Conservation (phyloP, 2,888 invertebrate genomes). For the Bellardia bayeri region DNA sequence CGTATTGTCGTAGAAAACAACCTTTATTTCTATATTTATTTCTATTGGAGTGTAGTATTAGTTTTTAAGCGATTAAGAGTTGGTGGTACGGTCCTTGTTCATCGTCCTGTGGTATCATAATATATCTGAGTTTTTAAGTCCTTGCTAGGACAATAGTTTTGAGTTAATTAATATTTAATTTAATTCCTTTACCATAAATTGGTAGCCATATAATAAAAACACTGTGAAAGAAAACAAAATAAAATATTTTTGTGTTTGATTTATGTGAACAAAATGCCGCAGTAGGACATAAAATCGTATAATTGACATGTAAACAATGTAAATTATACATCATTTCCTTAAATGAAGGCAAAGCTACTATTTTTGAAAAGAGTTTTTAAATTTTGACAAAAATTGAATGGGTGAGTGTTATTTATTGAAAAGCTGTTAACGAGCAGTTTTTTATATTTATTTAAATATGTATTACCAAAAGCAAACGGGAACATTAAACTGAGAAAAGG, state of each 20-base stretch:
- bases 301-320: constrained; percentile 68
- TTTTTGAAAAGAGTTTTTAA: constrained; percentile 4
- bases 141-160: too few species aligned
- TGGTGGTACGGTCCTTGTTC: too few species aligned
- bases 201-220: too few species aligned
- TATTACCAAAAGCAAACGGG: constrained; percentile 17
- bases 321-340: constrained; percentile 61
- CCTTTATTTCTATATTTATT: too few species aligned
- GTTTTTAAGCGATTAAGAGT: too few species aligned
- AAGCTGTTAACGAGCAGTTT: constrained; percentile 67
- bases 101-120: too few species aligned
- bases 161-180: too few species aligned
- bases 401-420: constrained; percentile 54
- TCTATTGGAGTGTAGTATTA: too few species aligned
- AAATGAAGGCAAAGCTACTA: constrained; percentile 31
- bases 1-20: too few species aligned
- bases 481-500: constrained; percentile 42
- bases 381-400: constrained; percentile 43
- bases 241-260: background rate
- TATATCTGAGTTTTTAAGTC: too few species aligned
- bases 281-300: constrained; percentile 30
- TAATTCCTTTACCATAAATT: too few species aligned
- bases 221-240: too few species aligned
- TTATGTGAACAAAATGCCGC: constrained; percentile 19
- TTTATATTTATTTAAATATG: constrained; percentile 23